A percentile compares a stretch with the other conserved stretches of the same genome.
Evolutionary conservation across 37 sponge, comb jelly and placozoan genomes (phyloP).

Genomic region (Eunapius fragilis): DNA sequence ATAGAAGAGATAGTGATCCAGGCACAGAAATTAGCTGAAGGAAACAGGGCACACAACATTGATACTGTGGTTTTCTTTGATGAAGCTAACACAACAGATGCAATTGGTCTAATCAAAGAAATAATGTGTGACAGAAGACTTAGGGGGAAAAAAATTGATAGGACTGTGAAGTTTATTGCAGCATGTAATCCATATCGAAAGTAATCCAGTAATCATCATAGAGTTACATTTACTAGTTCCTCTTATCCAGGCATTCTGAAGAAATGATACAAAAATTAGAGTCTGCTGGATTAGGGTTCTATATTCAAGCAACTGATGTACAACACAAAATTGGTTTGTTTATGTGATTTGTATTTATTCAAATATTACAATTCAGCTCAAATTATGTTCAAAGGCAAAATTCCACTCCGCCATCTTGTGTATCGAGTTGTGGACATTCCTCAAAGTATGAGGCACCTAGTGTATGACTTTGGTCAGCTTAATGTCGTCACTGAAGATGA

Average conservation of each 20-base stretch:
- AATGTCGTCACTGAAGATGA: slow-evolving; percentile 40
- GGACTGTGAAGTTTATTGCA: slow-evolving; percentile 87
- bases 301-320: slow-evolving; percentile 41
- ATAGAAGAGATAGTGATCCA: slow-evolving; percentile 44
- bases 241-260: slow-evolving; percentile 37
- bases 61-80: slow-evolving; percentile 96
- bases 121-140: slow-evolving; percentile 93
- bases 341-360: slow-evolving; percentile 45
- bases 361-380: slow-evolving; percentile 15
- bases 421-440: slow-evolving; percentile 88
- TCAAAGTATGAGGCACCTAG: slow-evolving; percentile 78
- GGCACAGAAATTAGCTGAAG: slow-evolving; percentile 60
- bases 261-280: slow-evolving; percentile 75
- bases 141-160: slow-evolving; percentile 59
- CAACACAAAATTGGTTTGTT: slow-evolving; percentile 55
- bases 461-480: slow-evolving; percentile 89
- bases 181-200: slow-evolving; percentile 93
- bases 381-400: slow-evolving; percentile 33
- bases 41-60: slow-evolving; percentile 8
- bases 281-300: slow-evolving; percentile 83
- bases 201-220: background rate
- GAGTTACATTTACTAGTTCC: background rate
- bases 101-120: slow-evolving; percentile 92
- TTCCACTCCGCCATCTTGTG: slow-evolving; percentile 83
- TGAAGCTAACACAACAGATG: slow-evolving; percentile 94